Conservation (phyloP, 2,888 invertebrate species). For the Pardosa pseudoannulata region DNA sequence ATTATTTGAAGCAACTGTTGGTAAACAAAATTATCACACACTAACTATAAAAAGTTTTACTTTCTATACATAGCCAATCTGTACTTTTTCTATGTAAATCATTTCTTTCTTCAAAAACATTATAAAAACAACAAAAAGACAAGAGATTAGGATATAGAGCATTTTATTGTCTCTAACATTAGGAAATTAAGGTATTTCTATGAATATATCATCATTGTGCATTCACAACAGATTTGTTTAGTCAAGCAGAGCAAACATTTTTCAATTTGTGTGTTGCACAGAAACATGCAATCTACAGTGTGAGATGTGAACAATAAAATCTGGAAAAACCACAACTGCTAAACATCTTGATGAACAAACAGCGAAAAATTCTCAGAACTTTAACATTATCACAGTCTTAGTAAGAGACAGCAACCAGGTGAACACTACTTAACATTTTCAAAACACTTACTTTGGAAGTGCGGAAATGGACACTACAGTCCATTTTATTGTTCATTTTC, state of each 20-base stretch:
- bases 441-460: no score
- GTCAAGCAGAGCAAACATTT: not conserved
- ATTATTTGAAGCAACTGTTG: no score
- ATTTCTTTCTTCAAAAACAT: no score
- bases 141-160: not conserved
- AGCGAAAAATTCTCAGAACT: not conserved
- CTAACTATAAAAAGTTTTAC: no score
- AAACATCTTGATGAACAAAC: constrained; percentile 10
- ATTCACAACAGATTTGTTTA: not conserved
- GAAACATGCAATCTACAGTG: not conserved
- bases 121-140: not conserved
- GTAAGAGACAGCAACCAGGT: no score
- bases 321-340: not conserved
- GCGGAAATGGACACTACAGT: no score
- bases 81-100: no score
- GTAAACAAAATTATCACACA: no score
- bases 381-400: constrained; percentile 9
- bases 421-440: no score
- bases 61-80: no score
- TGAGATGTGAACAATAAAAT: constrained; percentile 10
- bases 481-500: no score
- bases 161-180: constrained; percentile 1
- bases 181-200: not conserved
- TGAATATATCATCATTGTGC: not conserved
- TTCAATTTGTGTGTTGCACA: not conserved